Conservation (phyloP, 2,888 invertebrate species). For the Nephrotoma flavescens region DNA sequence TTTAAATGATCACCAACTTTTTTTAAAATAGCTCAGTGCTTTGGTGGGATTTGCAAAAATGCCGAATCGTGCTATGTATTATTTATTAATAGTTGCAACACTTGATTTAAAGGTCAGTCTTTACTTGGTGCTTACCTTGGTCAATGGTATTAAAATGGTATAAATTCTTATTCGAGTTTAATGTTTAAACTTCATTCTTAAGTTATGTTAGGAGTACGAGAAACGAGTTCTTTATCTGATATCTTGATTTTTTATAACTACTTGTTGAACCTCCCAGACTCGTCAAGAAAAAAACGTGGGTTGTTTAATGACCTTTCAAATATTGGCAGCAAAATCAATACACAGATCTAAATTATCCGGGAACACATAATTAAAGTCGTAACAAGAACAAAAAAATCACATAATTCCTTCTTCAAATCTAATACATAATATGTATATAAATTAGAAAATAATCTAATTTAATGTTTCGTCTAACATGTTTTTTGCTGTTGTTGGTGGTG, state of each 20-base stretch:
- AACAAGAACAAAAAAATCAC: neutral
- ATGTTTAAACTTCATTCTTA: neutral
- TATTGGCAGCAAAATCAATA: too few relatives aligned
- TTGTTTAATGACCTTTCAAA: too few relatives aligned
- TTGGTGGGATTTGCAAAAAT: neutral
- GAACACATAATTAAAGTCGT: neutral
- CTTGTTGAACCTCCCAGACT: too few relatives aligned
- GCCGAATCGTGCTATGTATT: neutral
- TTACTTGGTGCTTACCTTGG: neutral
- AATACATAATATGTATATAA: neutral
- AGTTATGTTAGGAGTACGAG: too few relatives aligned
- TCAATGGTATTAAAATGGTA: neutral
- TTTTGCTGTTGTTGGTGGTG: neutral
- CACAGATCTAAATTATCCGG: neutral
- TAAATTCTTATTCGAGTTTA: neutral
- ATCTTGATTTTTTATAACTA: too few relatives aligned
- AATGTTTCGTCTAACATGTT: neutral
- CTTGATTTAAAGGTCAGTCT: neutral
- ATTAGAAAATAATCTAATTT: neutral
- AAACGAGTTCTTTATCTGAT: too few relatives aligned
- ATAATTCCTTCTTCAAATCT: neutral
- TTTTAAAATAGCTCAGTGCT: neutral
- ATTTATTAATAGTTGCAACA: neutral
- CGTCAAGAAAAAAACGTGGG: too few relatives aligned
- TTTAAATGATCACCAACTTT: neutral